These are phyloP conservation scores for Sebastes diaconus DNA, from an alignment of 2,797 vertebrate species.

Conservation along the genomic window DNA sequence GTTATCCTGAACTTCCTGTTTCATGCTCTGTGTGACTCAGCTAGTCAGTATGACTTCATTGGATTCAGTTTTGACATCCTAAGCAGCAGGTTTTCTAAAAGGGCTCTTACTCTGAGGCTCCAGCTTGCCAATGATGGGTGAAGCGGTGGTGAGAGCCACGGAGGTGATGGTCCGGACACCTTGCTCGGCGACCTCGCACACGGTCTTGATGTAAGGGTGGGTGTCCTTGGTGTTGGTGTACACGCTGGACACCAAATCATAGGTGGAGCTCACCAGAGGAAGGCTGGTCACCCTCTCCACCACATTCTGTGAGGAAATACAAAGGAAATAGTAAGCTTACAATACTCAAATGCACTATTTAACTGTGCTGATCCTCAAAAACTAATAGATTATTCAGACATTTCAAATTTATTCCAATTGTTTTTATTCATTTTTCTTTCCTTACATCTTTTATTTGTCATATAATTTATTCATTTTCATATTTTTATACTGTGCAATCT, in stretches of 20 bases:
- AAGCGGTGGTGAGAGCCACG: conserved; percentile 84
- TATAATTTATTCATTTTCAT: too few relatives aligned
- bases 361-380: background rate
- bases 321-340: accelerated
- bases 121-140: conserved; percentile 88
- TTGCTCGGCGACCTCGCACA: conserved; percentile 91
- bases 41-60: background rate
- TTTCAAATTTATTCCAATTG: too few relatives aligned
- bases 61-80: background rate
- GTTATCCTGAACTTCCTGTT: conserved; percentile 37
- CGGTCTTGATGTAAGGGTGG: conserved; percentile 87
- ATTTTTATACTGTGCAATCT: too few relatives aligned
- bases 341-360: background rate
- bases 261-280: conserved; percentile 91
- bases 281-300: conserved; percentile 87
- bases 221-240: conserved; percentile 89
- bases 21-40: conserved; percentile 23
- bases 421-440: too few relatives aligned
- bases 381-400: too few relatives aligned
- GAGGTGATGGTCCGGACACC: conserved; percentile 88
- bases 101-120: conserved; percentile 89
- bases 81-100: background rate
- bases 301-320: conserved; percentile 82
- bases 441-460: too few relatives aligned
- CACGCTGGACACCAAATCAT: conserved; percentile 83